Percentiles rank a stretch among this genome's conserved stretches.
phyloP scores from a whole-genome alignment of 1,140 invertebrate species.

The Proctacanthus coquilletti region DNA sequence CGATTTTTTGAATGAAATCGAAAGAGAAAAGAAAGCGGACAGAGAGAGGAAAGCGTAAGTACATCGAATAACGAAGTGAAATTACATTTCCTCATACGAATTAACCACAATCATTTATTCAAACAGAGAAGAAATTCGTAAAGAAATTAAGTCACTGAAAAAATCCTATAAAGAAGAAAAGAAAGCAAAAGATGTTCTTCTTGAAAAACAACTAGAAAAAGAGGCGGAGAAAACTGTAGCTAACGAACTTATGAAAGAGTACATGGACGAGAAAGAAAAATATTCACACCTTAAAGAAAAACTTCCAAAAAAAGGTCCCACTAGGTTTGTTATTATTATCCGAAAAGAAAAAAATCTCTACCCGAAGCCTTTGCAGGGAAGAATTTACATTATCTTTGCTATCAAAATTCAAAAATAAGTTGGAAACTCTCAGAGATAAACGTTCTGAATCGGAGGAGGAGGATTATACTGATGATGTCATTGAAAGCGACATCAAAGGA shows the following conservation, averaged over 20 bases:
- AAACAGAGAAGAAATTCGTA: conserved; percentile 53
- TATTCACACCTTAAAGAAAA: conserved; percentile 54
- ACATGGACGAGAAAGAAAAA: conserved; percentile 57
- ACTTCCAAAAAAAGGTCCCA: conserved; percentile 51
- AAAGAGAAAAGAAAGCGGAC: conserved; percentile 36
- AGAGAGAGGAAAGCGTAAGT: conserved; percentile 49
- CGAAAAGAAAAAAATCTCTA: too few species aligned
- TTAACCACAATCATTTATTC: neutral
- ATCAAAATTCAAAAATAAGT: conserved; percentile 67
- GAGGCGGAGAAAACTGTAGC: conserved; percentile 22
- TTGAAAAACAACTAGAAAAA: conserved; percentile 30
- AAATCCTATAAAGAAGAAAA: conserved; percentile 50
- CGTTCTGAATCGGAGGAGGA: conserved; percentile 19
- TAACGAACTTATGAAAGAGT: conserved; percentile 53
- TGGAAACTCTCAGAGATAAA: conserved; percentile 49
- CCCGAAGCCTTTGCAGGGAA: conserved; percentile 43
- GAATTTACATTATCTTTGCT: conserved; percentile 61
- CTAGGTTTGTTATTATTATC: conserved; percentile 36
- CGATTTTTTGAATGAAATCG: conserved; percentile 29
- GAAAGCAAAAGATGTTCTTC: conserved; percentile 31
- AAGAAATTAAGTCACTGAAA: conserved; percentile 59
- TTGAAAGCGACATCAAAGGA: conserved; percentile 35
- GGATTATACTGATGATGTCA: conserved; percentile 10
- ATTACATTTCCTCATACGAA: neutral
- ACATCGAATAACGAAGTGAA: neutral